Evolutionary conservation across 2,888 invertebrate species (phyloP).

Genomic region (Synergus itoensis): DNA sequence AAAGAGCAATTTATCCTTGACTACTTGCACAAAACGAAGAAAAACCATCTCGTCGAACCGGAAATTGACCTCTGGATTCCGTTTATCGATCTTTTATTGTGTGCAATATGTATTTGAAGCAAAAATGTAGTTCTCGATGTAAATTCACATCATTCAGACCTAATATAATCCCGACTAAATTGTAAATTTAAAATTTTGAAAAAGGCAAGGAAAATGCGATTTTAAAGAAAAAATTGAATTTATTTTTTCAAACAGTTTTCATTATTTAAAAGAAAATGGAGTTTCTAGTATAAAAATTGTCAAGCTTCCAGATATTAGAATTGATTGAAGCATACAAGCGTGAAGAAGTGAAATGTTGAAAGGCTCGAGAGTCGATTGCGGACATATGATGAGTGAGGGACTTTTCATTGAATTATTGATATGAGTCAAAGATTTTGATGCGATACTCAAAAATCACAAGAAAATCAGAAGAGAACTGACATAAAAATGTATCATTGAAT

Average conservation of each 20-base stretch:
- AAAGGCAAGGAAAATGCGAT: neutral
- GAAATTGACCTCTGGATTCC: conserved; percentile 29
- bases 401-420: conserved; percentile 7
- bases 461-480: neutral
- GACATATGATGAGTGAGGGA: neutral
- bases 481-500: neutral
- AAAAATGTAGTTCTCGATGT: neutral
- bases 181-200: neutral
- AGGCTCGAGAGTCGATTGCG: neutral
- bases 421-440: neutral
- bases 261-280: neutral
- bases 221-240: no score
- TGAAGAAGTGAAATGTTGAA: neutral
- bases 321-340: neutral
- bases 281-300: neutral
- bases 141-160: neutral
- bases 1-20: conserved; percentile 12
- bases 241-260: no score
- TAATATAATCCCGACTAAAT: neutral
- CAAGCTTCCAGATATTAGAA: neutral
- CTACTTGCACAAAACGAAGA: neutral
- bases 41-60: conserved; percentile 12
- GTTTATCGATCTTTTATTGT: conserved; percentile 22
- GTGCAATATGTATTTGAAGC: conserved; percentile 2
- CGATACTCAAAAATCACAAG: neutral